Evolutionary conservation across 2,888 invertebrate species (phyloP).

Genomic region (Corbicula japonica): DNA sequence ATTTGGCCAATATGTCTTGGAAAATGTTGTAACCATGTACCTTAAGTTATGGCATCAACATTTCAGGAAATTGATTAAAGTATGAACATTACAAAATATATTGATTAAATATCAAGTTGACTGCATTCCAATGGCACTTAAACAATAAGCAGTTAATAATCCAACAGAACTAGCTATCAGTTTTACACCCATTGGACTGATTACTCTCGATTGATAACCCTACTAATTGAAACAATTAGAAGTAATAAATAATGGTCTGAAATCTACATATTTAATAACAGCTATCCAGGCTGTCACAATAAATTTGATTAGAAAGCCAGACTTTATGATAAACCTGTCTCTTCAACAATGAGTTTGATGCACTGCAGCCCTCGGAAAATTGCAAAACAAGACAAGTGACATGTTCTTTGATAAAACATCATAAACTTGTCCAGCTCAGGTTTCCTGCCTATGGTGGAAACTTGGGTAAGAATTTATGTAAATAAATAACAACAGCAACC

Average conservation of each 20-base stretch:
- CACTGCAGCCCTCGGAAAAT: slow-evolving; percentile 25
- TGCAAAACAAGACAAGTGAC: slow-evolving; percentile 9
- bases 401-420: slow-evolving; percentile 12
- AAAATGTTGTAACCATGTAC: no score
- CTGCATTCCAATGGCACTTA: slow-evolving; percentile 28
- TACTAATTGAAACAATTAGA: slow-evolving; percentile 47
- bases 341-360: slow-evolving; percentile 29
- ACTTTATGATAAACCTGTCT: slow-evolving; percentile 26
- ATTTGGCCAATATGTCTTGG: no score
- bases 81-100: no score
- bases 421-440: no score
- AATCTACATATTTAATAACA: slow-evolving; percentile 45
- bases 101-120: no score
- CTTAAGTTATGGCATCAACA: no score
- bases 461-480: no score
- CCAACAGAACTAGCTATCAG: slow-evolving; percentile 32
- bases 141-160: slow-evolving; percentile 38
- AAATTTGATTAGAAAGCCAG: slow-evolving; percentile 40
- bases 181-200: slow-evolving; percentile 38
- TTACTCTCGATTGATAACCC: slow-evolving; percentile 45
- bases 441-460: no score
- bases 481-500: no score
- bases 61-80: no score
- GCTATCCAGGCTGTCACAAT: slow-evolving; percentile 25
- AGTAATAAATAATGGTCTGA: slow-evolving; percentile 37